These are phyloP conservation scores for Oncorhynchus gorbuscha DNA, from an alignment of 2,113 vertebrate species.

Conservation along the genomic window DNA sequence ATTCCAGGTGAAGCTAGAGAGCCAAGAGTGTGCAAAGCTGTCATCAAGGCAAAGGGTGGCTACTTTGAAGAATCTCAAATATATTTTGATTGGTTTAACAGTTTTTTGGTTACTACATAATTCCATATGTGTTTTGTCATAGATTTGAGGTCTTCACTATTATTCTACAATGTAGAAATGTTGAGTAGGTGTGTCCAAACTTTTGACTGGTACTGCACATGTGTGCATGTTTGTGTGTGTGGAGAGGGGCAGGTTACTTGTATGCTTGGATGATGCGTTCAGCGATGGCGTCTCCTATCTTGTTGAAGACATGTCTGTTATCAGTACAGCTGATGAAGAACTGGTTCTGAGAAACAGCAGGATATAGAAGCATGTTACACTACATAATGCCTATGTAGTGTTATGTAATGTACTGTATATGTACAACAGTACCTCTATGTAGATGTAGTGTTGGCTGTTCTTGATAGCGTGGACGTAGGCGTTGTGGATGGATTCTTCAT, in stretches of 20 bases:
- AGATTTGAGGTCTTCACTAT: too few species aligned
- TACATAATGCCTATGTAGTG: neutral
- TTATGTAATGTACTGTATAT: neutral
- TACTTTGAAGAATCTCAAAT: too few species aligned
- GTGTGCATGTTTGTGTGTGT: conserved; percentile 1
- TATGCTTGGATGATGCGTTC: conserved; percentile 88
- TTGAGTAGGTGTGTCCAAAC: too few species aligned
- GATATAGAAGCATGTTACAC: neutral
- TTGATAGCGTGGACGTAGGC: conserved; percentile 84
- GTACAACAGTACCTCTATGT: conserved; percentile 83
- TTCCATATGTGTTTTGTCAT: too few species aligned
- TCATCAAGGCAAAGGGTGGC: too few species aligned
- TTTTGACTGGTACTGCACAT: too few species aligned
- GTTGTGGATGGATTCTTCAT: conserved; percentile 92
- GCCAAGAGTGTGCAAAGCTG: too few species aligned
- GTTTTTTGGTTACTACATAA: too few species aligned
- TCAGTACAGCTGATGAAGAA: conserved; percentile 98
- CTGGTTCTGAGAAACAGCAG: conserved; percentile 83
- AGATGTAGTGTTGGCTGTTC: conserved; percentile 91
- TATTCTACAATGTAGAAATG: too few species aligned
- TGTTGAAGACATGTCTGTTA: conserved; percentile 89
- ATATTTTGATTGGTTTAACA: too few species aligned
- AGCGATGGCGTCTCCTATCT: conserved; percentile 87
- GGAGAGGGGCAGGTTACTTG: conserved; percentile 72
- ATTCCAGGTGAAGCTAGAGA: too few species aligned